These are phyloP conservation scores for Patella ulyssiponensis DNA, from an alignment of 2,888 invertebrate genomes.

Conservation along the genomic window DNA sequence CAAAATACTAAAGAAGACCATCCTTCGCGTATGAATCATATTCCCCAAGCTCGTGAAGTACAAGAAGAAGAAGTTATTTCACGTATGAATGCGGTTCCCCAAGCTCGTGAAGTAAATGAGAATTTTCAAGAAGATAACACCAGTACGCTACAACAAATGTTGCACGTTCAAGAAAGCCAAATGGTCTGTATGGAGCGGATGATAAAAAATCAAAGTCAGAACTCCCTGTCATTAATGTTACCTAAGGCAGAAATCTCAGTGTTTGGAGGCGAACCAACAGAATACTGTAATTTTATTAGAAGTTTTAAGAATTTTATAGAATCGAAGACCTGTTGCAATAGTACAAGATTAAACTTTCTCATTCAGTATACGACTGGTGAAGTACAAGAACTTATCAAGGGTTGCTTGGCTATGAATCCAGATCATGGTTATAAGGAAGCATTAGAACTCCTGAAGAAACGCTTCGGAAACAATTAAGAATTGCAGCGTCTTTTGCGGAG, in stretches of 20 bases:
- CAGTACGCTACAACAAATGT: neutral
- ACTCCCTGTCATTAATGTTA: neutral
- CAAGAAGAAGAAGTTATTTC: neutral
- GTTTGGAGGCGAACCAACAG: neutral
- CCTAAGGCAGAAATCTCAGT: neutral
- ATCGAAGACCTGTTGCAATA: neutral
- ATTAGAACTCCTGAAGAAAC: neutral
- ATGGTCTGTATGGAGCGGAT: conserved; percentile 1
- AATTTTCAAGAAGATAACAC: neutral
- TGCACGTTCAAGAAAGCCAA: neutral
- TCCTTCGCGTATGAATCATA: no score
- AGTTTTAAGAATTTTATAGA: neutral
- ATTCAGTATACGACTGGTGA: neutral
- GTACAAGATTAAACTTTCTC: neutral
- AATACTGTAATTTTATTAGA: neutral
- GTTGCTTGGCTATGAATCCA: neutral
- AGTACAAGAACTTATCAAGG: neutral
- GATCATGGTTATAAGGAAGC: neutral
- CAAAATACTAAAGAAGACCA: no score
- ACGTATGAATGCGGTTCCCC: neutral
- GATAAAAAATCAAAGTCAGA: neutral
- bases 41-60: no score
- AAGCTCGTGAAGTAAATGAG: neutral
- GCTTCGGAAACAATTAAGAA: conserved; percentile 1
- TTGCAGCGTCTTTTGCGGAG: no score